These are phyloP conservation scores for Triops cancriformis DNA, from an alignment of 1,140 invertebrate genomes.

Conservation along the genomic window DNA sequence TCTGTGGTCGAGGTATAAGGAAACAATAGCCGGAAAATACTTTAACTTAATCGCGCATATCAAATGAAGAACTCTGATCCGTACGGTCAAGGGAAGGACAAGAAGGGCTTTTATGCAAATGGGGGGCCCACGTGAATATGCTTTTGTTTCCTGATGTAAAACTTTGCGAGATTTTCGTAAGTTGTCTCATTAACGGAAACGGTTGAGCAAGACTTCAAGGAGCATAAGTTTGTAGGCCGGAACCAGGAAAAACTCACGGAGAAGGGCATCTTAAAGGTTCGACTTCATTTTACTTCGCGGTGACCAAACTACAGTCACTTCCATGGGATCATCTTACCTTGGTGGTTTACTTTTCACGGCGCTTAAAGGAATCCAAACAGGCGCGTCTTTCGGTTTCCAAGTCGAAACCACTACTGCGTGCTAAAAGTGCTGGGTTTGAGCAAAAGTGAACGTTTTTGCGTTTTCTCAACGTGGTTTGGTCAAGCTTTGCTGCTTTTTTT, in stretches of 20 bases:
- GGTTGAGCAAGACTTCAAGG: not conserved
- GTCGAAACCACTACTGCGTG: not conserved
- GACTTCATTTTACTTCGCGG: not conserved
- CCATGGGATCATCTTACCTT: not conserved
- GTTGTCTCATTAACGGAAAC: not conserved
- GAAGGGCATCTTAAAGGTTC: not conserved
- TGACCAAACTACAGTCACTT: not conserved
- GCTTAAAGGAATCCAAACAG: not conserved
- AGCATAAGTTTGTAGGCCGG: not conserved
- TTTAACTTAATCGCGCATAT: not conserved
- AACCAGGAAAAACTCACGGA: not conserved
- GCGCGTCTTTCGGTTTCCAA: not conserved
- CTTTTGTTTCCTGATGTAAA: not conserved
- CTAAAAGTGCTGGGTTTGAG: not conserved
- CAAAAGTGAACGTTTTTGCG: slow-evolving; percentile 2
- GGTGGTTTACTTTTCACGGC: not conserved
- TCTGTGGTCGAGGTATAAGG: not conserved
- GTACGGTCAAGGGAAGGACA: not conserved
- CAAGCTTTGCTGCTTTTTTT: not conserved
- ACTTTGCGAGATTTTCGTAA: not conserved
- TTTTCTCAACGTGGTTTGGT: slow-evolving; percentile 1
- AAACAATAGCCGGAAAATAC: slow-evolving; percentile 5
- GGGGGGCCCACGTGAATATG: not conserved
- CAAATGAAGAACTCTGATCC: not conserved
- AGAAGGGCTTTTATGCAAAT: not conserved